These are phyloP conservation scores for Cerastoderma edule DNA, from an alignment of 2,888 invertebrate species.

Conservation along the genomic window DNA sequence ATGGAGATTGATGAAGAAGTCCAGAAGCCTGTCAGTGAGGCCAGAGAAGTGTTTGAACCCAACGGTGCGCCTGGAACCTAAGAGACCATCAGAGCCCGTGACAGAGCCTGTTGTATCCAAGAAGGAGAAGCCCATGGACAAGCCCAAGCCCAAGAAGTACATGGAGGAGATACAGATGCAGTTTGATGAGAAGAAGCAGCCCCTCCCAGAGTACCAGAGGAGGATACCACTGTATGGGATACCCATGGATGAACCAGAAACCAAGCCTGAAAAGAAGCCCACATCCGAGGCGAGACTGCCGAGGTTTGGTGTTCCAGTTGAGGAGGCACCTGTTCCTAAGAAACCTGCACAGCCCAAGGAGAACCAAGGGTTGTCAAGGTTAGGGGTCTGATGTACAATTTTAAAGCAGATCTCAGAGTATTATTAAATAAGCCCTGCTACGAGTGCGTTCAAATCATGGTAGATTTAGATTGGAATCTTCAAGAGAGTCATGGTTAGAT, in stretches of 20 bases:
- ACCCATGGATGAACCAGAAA: conserved; percentile 58
- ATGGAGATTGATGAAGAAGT: conserved; percentile 60
- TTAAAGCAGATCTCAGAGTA: neutral
- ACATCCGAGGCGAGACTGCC: conserved; percentile 68
- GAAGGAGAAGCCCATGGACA: conserved; percentile 66
- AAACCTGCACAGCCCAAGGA: conserved; percentile 56
- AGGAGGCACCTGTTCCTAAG: conserved; percentile 56
- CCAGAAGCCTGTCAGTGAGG: conserved; percentile 70
- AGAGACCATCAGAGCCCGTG: conserved; percentile 69
- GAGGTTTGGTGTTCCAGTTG: conserved; percentile 66
- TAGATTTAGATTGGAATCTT: no score
- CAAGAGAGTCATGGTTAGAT: no score
- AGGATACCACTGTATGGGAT: conserved; percentile 70
- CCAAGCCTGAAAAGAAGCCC: conserved; percentile 48
- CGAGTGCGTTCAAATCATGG: no score
- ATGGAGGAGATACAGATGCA: conserved; percentile 73
- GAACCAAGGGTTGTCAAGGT: conserved; percentile 68
- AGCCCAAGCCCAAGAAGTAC: conserved; percentile 65
- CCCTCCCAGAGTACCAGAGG: conserved; percentile 72
- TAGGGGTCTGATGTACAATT: conserved; percentile 23
- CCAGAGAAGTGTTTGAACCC: conserved; percentile 68
- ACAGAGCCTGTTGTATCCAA: conserved; percentile 73
- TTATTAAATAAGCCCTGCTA: no score
- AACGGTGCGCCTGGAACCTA: conserved; percentile 63
- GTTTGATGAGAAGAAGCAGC: conserved; percentile 65